phyloP scores from a whole-genome alignment of 2,888 invertebrate species.

The Lycia hirtaria region DNA sequence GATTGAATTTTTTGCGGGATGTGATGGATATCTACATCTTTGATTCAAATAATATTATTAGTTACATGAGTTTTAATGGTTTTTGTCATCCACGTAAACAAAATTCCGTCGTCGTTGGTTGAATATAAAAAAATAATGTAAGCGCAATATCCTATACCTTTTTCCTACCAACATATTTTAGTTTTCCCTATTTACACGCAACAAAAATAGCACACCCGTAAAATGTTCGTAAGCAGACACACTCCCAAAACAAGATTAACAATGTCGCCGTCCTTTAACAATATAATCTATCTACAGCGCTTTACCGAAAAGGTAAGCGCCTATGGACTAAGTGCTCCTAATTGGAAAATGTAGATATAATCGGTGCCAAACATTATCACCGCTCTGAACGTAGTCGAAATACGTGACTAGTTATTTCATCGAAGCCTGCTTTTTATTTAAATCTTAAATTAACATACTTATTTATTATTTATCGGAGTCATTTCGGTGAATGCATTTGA shows the following conservation, averaged over 20 bases:
- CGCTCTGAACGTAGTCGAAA: not conserved
- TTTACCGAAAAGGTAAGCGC: constrained; percentile 6
- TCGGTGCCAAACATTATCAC: not conserved
- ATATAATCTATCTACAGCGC: not conserved
- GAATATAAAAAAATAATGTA: no score
- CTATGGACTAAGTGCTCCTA: constrained; percentile 13
- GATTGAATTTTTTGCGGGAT: no score
- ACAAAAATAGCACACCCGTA: not conserved
- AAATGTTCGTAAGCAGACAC: not conserved
- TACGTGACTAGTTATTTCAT: no score
- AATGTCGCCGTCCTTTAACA: not conserved
- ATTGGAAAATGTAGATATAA: constrained; percentile 6
- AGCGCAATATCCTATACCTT: not conserved
- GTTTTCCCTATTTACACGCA: no score
- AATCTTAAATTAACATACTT: no score
- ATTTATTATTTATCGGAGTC: no score
- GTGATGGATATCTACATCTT: no score
- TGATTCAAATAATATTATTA: not conserved
- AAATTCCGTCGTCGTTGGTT: no score
- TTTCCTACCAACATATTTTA: not conserved
- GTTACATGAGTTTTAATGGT: not conserved
- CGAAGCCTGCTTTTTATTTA: no score
- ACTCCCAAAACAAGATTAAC: not conserved
- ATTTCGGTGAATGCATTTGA: no score
- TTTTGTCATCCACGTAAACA: no score